Evolutionary conservation across 2,888 invertebrate genomes (phyloP), one percentile per base, ranked within the genome.

Genomic region (Acanthacorydalis orientalis): DNA sequence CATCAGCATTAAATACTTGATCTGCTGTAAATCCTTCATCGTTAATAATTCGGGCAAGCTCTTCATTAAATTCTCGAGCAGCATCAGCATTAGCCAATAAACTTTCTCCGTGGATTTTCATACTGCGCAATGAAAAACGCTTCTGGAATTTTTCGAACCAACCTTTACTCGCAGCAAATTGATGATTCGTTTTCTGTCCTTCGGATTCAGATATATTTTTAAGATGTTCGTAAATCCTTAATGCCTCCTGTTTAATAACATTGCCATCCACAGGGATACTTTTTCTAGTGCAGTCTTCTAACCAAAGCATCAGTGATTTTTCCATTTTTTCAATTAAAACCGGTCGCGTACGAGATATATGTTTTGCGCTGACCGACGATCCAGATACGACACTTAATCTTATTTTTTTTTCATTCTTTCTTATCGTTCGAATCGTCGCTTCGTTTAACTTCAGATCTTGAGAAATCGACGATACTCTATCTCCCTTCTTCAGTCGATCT

Each of bases 61-160:
- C 6, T 23, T 23, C 23, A 4, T 2, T 4, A 23, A 4, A 23
- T 6, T 2, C 6, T 6, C 23, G 2, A 6, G 23, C 23, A 23
- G 23, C 23, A 4, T 23, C 23, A 23, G 2, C 3, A 23, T 23
- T 6, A 23, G 6, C 23, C 23, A 6, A 6, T 6, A 6, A 2
- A 23, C 3, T 23, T 23, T 54, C 49, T 44, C 44, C 51, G 48
- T 51, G 48, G 41, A 53, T 49, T 51, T 52, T 53, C 44, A 51
- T 38, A 44, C 41, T 52, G 40, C 48, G 53, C 40, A 52, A 44
- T 40, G 51, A 40, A 50, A 43, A 51, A n/a, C 52, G 31, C 40
- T 48, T 52, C 49, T 51, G 48, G 16, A 54, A 53, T 49, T 50
- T 51, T 41, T 51, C 48, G 44, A 55, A 50, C 50, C 50, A 55